Evolutionary conservation across 1,140 invertebrate genomes (phyloP), one percentile per base, ranked within the genome.

Genomic region (Drosophila serrata): DNA sequence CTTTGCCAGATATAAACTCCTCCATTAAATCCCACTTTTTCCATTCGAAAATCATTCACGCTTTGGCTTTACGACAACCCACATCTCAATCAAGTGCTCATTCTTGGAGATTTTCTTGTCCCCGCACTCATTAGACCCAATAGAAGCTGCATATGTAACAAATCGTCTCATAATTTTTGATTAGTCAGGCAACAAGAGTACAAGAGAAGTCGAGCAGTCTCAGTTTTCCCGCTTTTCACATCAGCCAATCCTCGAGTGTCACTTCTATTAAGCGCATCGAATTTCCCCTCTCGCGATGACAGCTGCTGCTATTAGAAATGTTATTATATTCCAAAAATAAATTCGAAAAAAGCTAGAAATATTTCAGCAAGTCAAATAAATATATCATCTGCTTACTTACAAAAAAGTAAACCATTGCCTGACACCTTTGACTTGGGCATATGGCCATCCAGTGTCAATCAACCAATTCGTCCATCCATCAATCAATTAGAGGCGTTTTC

Each of bases 241-340:
- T 43, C 53, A 31, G 15, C 39, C 51, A 33, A 42, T 46, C 43
- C 42, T 57, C 48, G 64, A 81, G 81, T 84, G 84, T 85, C 86
- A 81, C 86, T 88, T 88, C 75, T 74, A 90, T 88, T 85, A 81
- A 78, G 81, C 84, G 78, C 81, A 79, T 81, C 85, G 85, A 88
- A 90, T 88, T 85, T 55, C 69, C 35, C 57, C 37, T 11, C 35
- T 12, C 35, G 42, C 61, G 75, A 46, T 73, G 81, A 86, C 77
- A 86, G 67, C 77, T 64, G 72, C 37, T 40, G 39, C 55, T 55
- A 55, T 55, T 37, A 24, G 51, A 37, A 61, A 58, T 58, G 42
- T 57, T 58, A 49, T 24, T 24, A 62, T 72, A 48, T 62, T 7
- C 17, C 43, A 13, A 48, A 57, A 55, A 55, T 55, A 37, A 37